A percentile compares a stretch with the other conserved stretches of the same genome.
These are phyloP conservation scores for Solen grandis DNA, from an alignment of 1,140 invertebrate genomes.

Conservation along the genomic window DNA sequence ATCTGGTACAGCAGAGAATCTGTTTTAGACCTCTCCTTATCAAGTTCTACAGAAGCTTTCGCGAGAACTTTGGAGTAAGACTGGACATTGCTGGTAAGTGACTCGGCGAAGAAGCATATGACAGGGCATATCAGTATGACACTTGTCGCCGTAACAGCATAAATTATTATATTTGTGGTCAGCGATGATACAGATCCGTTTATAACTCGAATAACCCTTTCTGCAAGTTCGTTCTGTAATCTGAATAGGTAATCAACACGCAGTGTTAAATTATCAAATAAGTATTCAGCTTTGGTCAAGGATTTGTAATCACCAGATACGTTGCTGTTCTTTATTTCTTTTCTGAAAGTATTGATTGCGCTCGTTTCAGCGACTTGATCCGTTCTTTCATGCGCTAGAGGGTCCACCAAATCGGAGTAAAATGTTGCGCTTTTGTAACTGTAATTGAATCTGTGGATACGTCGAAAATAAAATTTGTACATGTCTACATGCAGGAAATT, in stretches of 20 bases:
- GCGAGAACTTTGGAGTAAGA: slow-evolving; percentile 19
- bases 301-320: slow-evolving; percentile 5
- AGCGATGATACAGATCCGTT: slow-evolving; percentile 7
- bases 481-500: slow-evolving; percentile 29
- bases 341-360: slow-evolving; percentile 10
- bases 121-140: slow-evolving; percentile 32
- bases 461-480: slow-evolving; percentile 23
- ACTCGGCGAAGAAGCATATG: slow-evolving; percentile 38
- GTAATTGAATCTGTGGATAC: slow-evolving; percentile 37
- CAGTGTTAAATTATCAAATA: slow-evolving; percentile 37
- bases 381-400: background rate
- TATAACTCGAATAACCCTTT: slow-evolving; percentile 5
- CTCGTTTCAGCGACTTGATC: slow-evolving; percentile 1
- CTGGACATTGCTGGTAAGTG: slow-evolving; percentile 34
- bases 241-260: slow-evolving; percentile 41
- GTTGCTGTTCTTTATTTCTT: slow-evolving; percentile 37
- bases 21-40: slow-evolving; percentile 25
- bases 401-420: slow-evolving; percentile 31
- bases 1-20: slow-evolving; percentile 34
- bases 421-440: slow-evolving; percentile 29
- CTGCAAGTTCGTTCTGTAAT: slow-evolving; percentile 14
- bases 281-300: slow-evolving; percentile 13
- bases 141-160: background rate
- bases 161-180: slow-evolving; percentile 3
- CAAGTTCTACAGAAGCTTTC: slow-evolving; percentile 4